phyloP scores from a whole-genome alignment of 2,888 invertebrate genomes.

The Xestia c-nigrum region DNA sequence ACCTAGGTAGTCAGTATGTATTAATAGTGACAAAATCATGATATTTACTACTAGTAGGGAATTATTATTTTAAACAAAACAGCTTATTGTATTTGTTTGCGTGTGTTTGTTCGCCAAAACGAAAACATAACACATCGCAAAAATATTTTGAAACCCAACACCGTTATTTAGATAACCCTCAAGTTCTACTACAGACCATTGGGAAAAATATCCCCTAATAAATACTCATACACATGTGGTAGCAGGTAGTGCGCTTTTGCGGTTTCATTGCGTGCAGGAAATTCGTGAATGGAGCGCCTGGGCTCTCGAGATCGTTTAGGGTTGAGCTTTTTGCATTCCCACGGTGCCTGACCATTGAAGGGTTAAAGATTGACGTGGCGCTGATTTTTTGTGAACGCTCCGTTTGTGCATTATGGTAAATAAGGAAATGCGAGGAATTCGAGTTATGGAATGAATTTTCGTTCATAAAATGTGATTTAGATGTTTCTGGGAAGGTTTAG shows the following conservation, averaged over 20 bases:
- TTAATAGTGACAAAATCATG: background rate
- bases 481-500: background rate
- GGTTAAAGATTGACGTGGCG: conserved; percentile 75
- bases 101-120: conserved; percentile 9
- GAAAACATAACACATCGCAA: conserved; percentile 15
- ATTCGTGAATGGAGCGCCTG: conserved; percentile 86
- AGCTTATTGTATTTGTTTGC: background rate
- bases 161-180: conserved; percentile 74
- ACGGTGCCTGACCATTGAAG: conserved; percentile 78
- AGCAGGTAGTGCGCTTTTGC: conserved; percentile 85
- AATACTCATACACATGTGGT: conserved; percentile 60
- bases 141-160: conserved; percentile 66
- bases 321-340: conserved; percentile 85
- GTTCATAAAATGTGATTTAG: background rate
- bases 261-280: conserved; percentile 89
- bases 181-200: conserved; percentile 67
- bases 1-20: background rate
- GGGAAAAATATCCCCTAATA: conserved; percentile 70
- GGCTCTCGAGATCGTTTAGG: conserved; percentile 74
- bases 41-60: background rate
- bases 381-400: conserved; percentile 62
- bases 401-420: conserved; percentile 61
- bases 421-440: conserved; percentile 56
- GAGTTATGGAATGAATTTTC: conserved; percentile 18
- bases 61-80: background rate